These are phyloP conservation scores for Neocloeon triangulifer DNA, from an alignment of 1,140 invertebrate species.

Conservation along the genomic window DNA sequence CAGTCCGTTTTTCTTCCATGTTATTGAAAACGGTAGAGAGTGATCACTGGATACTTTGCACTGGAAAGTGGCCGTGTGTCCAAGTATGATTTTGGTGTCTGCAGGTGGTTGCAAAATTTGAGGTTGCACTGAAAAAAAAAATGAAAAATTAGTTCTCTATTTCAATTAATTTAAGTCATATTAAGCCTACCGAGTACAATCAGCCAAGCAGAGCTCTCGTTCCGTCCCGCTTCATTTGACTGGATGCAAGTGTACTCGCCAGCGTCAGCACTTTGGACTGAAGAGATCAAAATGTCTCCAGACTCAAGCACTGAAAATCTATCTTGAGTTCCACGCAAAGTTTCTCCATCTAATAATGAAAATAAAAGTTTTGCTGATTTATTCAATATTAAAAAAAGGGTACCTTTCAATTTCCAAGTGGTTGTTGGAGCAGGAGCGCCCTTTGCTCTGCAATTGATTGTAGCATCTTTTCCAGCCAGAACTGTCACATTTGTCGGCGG, in stretches of 20 bases:
- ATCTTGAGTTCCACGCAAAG: constrained; percentile 34
- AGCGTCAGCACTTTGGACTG: constrained; percentile 52
- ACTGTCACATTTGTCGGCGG: constrained; percentile 69
- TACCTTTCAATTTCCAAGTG: constrained; percentile 82
- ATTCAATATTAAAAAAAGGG: too few species aligned
- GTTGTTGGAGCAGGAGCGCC: constrained; percentile 75
- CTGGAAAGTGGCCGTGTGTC: constrained; percentile 70
- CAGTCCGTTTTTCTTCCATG: constrained; percentile 78
- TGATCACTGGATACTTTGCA: constrained; percentile 87
- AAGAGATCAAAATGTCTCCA: constrained; percentile 69
- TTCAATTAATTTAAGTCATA: not conserved
- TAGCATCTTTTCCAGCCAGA: constrained; percentile 76
- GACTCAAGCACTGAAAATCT: constrained; percentile 62
- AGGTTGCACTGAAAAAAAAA: constrained; percentile 47
- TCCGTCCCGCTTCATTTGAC: constrained; percentile 67
- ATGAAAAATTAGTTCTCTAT: not conserved
- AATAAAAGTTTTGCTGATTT: constrained; percentile 9
- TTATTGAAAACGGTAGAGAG: constrained; percentile 66
- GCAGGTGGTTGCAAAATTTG: constrained; percentile 81
- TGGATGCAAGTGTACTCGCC: constrained; percentile 76
- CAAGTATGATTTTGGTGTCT: constrained; percentile 68
- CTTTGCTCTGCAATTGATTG: constrained; percentile 58
- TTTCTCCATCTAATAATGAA: constrained; percentile 20
- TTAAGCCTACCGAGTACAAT: constrained; percentile 51
- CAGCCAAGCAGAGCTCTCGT: constrained; percentile 58